These are phyloP conservation scores for Ctenosaura bakeri DNA, from an alignment of 2,797 vertebrate species.

Conservation along the genomic window DNA sequence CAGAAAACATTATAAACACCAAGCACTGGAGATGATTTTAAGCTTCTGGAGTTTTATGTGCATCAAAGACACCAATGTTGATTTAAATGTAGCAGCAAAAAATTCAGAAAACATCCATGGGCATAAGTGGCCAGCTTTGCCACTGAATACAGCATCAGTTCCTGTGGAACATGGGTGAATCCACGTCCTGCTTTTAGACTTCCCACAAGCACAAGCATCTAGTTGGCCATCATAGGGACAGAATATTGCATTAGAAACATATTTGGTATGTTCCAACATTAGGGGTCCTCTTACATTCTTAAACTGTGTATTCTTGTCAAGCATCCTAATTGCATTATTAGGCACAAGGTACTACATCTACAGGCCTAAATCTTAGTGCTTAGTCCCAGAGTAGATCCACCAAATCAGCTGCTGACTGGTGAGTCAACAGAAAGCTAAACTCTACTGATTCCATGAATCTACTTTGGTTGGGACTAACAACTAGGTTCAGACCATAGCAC, in stretches of 20 bases:
- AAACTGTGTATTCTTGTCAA: neutral
- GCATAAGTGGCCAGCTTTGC: neutral
- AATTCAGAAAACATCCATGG: neutral
- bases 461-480: neutral
- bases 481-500: neutral
- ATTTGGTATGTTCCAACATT: neutral
- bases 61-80: neutral
- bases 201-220: too few species aligned
- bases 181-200: too few species aligned
- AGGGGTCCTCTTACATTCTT: neutral
- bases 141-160: neutral
- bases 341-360: neutral
- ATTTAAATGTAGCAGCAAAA: neutral
- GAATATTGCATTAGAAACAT: neutral
- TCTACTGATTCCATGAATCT: too few species aligned
- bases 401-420: too few species aligned
- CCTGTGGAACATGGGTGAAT: neutral
- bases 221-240: too few species aligned
- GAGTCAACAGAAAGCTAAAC: too few species aligned
- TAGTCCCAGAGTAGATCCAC: too few species aligned
- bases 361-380: neutral
- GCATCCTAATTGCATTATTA: neutral
- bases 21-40: neutral
- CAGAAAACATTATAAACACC: neutral
- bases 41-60: neutral